Base-by-base conservation (phyloP, 2,888 invertebrate genomes). In the Ormyrus pomaceus region DNA sequence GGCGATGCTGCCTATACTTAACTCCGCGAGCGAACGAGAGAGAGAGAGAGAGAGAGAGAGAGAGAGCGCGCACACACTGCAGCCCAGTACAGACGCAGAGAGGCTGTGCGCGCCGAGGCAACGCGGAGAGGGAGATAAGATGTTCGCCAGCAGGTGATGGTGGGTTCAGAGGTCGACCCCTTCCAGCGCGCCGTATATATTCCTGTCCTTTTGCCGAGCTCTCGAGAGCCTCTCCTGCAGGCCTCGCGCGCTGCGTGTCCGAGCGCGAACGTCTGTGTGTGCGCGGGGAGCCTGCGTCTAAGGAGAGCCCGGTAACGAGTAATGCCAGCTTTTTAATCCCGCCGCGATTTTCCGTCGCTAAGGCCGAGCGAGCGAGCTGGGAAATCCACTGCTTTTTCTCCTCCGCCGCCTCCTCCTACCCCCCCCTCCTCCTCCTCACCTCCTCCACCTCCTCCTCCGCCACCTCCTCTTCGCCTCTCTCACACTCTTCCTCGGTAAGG, bases 111-210 rank as follows among this genome's bases (percentile, higher is more conserved):
- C 19, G 19, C n/a, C 34, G 34, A 4, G 34, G 34, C 34, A 55
- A 19, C 19, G 55, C 11, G 55, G 66, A 66, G 71, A 59, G 45
- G n/a, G 19, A 78, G 74, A 79, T 77, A 72, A 79, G 82, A 77
- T 77, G 80, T 82, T 82, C 79, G 19, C 77, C 79, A 82, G 74
- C 82, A 82, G 82, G 82, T 82, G 82, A 82, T 82, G 82, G 79
- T 80, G 73, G 46, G 82, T 79, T 82, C 82, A 82, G 77, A 82
- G 82, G 82, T 82, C 79, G 68, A 69, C 79, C 80, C 82, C 79
- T 82, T 79, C 81, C 74, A 77, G 65, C 74, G 61, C 55, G 34
- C 73, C 73, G 69, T 80, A 80, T 64, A 69, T 80, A 80, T 80
- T 73, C 69, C 79, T 82, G 79, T 82, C 79, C 68, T 76, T 76